Evolutionary conservation across 2,888 invertebrate genomes (phyloP), one percentile per base, ranked within the genome.

Genomic region (Megalurothrips usitatus): DNA sequence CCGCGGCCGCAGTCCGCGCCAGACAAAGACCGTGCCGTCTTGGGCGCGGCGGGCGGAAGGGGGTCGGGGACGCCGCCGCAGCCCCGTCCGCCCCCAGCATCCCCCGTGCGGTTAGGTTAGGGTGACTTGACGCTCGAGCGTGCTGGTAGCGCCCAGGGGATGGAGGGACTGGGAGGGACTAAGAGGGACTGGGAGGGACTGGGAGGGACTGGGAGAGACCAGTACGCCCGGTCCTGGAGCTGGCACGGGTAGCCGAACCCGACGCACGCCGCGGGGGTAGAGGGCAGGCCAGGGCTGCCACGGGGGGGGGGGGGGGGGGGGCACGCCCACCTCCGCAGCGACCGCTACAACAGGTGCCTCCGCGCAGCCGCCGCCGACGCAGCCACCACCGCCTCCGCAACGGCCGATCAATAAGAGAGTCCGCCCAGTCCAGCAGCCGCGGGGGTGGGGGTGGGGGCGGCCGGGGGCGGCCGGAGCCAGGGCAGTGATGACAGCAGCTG

Each of bases 311-410:
- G 14, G 6, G 58, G 14, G 58, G 19, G n/a, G 58, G 58, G 58
- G 0, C 58, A 17, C 68, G 10, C 68, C 68, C 68, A 10, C 68
- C 68, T 23, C 68, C 23, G 9, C 26, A 26, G 68, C 68, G 68
- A 75, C 68, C 68, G 26, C 68, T 75, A 75, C 68, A 75, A 75
- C 68, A 75, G 68, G 68, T 75, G 68, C 68, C 26, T 12, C 12
- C 26, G 9, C 14, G 58, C 58, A 58, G 58, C 58, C 58, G 58
- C 58, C 58, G 14, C 58, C 58, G 58, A 12, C 58, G 58, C 58
- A 58, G 58, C 23, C 23, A 26, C 68, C n/a, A 26, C 68, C 68
- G 68, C 68, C 68, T 26, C 68, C 68, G 68, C 58, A 17, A 6
- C 58, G 19, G 1, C 68, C 68, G 68, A 23, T 26, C 68, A 26